Percentiles rank a stretch among this genome's conserved stretches.
Conservation (phyloP, 92 coral and sea anemone genomes). For the Porites cylindrica region DNA sequence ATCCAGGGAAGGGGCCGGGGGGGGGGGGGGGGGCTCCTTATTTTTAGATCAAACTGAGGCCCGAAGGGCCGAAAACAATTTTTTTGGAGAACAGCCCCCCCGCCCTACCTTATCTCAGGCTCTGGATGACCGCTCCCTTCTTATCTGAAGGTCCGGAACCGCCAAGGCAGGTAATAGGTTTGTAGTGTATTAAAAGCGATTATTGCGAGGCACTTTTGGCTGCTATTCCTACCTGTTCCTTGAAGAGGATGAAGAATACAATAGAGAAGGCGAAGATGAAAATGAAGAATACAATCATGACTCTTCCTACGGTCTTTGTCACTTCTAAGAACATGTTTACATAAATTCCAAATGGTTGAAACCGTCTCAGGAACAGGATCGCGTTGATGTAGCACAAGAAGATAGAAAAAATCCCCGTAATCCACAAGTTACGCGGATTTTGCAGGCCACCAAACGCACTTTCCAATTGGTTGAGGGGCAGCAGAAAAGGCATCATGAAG, state of each 20-base stretch:
- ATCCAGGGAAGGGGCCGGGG: too few relatives aligned
- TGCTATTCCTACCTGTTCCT: conserved; percentile 73
- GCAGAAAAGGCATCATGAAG: conserved; percentile 70
- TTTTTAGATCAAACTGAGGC: too few relatives aligned
- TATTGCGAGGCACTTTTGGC: neutral
- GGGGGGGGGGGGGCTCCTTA: too few relatives aligned
- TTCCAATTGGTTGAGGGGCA: neutral
- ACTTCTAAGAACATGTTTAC: conserved; percentile 93
- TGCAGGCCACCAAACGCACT: conserved; percentile 20
- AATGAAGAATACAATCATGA: conserved; percentile 66
- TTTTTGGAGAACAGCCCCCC: too few relatives aligned
- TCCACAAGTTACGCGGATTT: conserved; percentile 58
- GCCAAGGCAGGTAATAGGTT: too few relatives aligned
- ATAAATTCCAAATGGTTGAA: conserved; percentile 84
- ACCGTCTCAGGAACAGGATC: conserved; percentile 68
- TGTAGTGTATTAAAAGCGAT: neutral
- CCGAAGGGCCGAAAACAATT: too few relatives aligned
- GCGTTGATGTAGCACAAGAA: conserved; percentile 69
- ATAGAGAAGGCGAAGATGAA: conserved; percentile 82
- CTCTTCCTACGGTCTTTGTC: conserved; percentile 70
- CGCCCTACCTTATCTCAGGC: too few relatives aligned
- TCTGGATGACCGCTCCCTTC: too few relatives aligned
- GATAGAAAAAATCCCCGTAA: conserved; percentile 55
- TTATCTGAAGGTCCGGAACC: too few relatives aligned
- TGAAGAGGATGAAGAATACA: conserved; percentile 84